Percentiles rank a stretch among this genome's conserved stretches.
Evolutionary conservation across 2,113 vertebrate species (phyloP).

Genomic region (Semnopithecus entellus): DNA sequence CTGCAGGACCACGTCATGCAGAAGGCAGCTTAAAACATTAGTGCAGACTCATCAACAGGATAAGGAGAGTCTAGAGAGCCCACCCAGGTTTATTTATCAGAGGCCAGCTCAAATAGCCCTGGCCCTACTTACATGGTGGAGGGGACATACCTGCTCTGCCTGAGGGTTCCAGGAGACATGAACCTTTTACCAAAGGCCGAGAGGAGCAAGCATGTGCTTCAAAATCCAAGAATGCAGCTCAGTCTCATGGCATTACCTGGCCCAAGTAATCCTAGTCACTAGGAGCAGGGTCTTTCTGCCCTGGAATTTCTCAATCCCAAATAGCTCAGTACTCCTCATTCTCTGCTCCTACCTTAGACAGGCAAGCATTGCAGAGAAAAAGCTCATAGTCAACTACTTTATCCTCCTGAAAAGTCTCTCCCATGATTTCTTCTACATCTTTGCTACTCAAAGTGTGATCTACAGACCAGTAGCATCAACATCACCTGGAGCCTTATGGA

Average conservation of each 20-base stretch:
- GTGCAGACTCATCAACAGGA: neutral
- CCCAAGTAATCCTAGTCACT: neutral
- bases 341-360: neutral
- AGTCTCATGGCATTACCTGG: neutral
- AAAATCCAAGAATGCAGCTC: neutral
- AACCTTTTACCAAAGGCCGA: too few species aligned
- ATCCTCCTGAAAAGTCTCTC: neutral
- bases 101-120: neutral
- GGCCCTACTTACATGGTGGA: neutral
- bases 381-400: neutral
- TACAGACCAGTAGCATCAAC: neutral
- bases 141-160: too few species aligned
- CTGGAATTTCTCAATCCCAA: neutral
- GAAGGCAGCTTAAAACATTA: accelerated
- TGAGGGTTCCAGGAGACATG: neutral
- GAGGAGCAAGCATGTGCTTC: neutral
- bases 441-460: neutral
- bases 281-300: neutral
- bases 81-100: neutral
- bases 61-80: neutral
- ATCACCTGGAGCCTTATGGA: neutral
- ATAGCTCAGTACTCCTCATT: neutral
- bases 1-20: neutral
- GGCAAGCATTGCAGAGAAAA: neutral
- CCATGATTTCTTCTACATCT: neutral